A percentile compares a stretch with the other conserved stretches of the same genome.
These are phyloP conservation scores for Centroberyx gerrardi DNA, from an alignment of 2,797 vertebrate species.

Conservation along the genomic window DNA sequence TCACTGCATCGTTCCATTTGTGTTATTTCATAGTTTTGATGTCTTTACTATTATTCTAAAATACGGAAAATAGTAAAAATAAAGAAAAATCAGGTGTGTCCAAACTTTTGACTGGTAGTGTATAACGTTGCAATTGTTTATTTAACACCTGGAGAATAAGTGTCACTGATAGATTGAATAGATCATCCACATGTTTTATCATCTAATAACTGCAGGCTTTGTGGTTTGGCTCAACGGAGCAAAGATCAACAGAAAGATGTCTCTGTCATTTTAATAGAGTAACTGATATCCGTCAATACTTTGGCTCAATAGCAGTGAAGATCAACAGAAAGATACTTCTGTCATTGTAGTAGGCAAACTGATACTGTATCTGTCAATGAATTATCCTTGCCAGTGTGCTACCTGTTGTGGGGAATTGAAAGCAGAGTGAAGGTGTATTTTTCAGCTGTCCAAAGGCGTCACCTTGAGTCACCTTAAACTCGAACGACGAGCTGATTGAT, in stretches of 20 bases:
- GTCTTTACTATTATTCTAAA: too few species aligned
- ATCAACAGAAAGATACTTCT: constrained; percentile 17
- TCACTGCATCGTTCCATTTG: too few species aligned
- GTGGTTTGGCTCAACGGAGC: constrained; percentile 12
- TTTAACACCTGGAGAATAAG: too few species aligned
- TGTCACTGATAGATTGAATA: constrained; percentile 10
- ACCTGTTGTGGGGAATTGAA: constrained; percentile 39
- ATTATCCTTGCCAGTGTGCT: constrained; percentile 17
- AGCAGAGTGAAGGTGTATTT: constrained; percentile 53
- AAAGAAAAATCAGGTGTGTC: too few species aligned
- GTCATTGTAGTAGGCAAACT: constrained; percentile 27
- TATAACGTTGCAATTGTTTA: too few species aligned
- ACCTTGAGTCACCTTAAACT: constrained; percentile 73
- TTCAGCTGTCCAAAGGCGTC: constrained; percentile 57
- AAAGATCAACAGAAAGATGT: constrained; percentile 21
- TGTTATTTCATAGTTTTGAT: too few species aligned
- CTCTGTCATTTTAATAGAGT: constrained; percentile 28
- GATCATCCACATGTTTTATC: constrained; percentile 6
- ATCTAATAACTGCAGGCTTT: neutral
- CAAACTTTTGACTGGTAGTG: too few species aligned
- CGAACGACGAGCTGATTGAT: constrained; percentile 75
- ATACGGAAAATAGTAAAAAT: too few species aligned
- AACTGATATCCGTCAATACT: constrained; percentile 52
- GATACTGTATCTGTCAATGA: constrained; percentile 22
- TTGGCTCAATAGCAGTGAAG: constrained; percentile 5